Percentiles rank a stretch among this genome's conserved stretches.
Evolutionary conservation across 2,888 invertebrate genomes (phyloP).

Genomic region (Drosophila mettleri): DNA sequence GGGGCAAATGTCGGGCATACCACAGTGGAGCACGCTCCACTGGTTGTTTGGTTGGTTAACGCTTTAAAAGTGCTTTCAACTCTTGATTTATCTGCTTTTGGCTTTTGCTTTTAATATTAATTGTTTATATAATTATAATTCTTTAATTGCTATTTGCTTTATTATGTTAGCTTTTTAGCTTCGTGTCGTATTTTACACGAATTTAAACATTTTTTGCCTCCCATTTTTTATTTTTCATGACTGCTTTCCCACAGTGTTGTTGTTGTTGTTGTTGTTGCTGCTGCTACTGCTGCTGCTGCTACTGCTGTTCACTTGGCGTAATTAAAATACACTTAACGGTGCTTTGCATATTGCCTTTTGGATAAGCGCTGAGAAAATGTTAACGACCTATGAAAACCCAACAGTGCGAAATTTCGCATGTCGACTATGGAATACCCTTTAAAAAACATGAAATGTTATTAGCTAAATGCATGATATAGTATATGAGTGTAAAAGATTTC

Average conservation of each 20-base stretch:
- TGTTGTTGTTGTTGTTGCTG: slow-evolving; percentile 7
- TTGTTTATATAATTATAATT: slow-evolving; percentile 40
- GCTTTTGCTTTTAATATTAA: slow-evolving; percentile 7
- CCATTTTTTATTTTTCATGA: slow-evolving; percentile 4
- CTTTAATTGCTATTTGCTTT: slow-evolving; percentile 48
- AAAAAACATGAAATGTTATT: not conserved
- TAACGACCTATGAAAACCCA: slow-evolving; percentile 59
- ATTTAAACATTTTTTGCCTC: slow-evolving; percentile 4
- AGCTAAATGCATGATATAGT: not conserved
- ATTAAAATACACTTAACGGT: slow-evolving; percentile 70
- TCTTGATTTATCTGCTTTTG: slow-evolving; percentile 8
- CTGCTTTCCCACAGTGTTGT: slow-evolving; percentile 38
- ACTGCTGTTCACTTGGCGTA: slow-evolving; percentile 39
- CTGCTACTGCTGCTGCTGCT: slow-evolving; percentile 1
- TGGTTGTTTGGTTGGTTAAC: not conserved
- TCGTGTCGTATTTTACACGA: slow-evolving; percentile 27
- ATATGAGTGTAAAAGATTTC: not conserved
- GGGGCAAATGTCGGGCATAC: not conserved
- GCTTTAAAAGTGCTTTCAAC: not conserved
- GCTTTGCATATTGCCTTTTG: slow-evolving; percentile 61
- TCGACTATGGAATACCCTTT: slow-evolving; percentile 11
- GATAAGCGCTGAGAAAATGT: slow-evolving; percentile 41
- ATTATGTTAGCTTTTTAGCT: slow-evolving; percentile 35
- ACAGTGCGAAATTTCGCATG: not conserved
- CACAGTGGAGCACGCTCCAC: not conserved